phyloP scores from a whole-genome alignment of 2,113 vertebrate genomes.

The Pseudois nayaur region DNA sequence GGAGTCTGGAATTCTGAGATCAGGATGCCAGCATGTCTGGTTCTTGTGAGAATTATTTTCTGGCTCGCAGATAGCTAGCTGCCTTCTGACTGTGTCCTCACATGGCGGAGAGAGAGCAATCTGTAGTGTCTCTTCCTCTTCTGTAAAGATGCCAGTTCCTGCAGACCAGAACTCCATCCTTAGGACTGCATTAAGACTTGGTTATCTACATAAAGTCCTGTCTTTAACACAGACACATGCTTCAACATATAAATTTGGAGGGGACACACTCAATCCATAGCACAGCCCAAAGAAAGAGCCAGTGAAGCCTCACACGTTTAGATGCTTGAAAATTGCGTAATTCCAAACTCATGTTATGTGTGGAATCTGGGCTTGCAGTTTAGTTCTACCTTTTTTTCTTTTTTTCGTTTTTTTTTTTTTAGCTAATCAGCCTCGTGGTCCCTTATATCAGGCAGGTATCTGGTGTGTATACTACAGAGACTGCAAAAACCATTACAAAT shows the following conservation, averaged over 20 bases:
- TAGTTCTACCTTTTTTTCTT: accelerated
- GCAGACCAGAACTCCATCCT: not conserved
- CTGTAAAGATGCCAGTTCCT: not conserved
- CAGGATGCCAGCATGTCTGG: not conserved
- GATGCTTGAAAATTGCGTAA: not conserved
- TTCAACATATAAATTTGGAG: not conserved
- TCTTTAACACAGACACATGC: not conserved
- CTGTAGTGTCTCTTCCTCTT: not conserved
- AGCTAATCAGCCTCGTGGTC: constrained; percentile 44
- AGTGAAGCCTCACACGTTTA: not conserved
- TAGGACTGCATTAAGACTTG: not conserved
- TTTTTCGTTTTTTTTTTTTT: not conserved
- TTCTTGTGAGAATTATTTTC: not conserved
- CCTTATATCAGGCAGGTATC: constrained; percentile 50
- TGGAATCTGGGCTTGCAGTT: not conserved
- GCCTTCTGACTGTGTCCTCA: not conserved
- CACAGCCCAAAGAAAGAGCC: not conserved
- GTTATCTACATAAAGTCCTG: not conserved
- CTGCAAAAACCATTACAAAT: constrained; percentile 84
- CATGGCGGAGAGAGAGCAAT: not conserved
- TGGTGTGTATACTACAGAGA: constrained; percentile 68
- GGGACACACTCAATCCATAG: not conserved
- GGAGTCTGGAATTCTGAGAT: not conserved
- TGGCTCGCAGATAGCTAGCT: not conserved
- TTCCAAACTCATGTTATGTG: not conserved